Percentiles rank a stretch among this genome's conserved stretches.
phyloP scores from a whole-genome alignment of 2,888 invertebrate species.

The Pachymerium ferrugineum region DNA sequence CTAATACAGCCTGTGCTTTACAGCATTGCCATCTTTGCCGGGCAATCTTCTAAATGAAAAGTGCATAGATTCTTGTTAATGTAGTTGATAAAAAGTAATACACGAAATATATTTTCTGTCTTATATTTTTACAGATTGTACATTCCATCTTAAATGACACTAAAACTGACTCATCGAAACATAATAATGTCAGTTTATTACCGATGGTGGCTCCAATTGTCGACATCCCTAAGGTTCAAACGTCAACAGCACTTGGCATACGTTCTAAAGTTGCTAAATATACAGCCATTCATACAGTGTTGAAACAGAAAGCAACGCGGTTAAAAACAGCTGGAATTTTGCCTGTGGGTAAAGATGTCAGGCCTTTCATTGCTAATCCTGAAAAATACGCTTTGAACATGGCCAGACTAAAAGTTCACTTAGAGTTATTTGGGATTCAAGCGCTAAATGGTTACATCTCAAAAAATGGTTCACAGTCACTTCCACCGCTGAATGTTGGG shows the following conservation, averaged over 20 bases:
- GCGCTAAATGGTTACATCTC: neutral
- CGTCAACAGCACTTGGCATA: neutral
- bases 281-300: too few relatives aligned
- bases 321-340: neutral
- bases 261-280: neutral
- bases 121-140: neutral
- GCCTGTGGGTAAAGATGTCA: neutral
- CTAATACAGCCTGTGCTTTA: too few relatives aligned
- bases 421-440: neutral
- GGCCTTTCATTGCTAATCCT: neutral
- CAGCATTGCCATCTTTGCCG: too few relatives aligned
- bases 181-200: neutral
- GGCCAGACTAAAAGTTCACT: neutral
- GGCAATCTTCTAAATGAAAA: too few relatives aligned
- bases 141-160: neutral
- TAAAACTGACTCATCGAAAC: neutral
- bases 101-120: too few relatives aligned
- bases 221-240: neutral
- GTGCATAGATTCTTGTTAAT: too few relatives aligned
- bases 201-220: neutral
- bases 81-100: too few relatives aligned
- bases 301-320: too few relatives aligned
- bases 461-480: neutral
- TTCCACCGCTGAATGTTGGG: neutral
- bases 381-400: slow-evolving; percentile 13